Base-by-base conservation (phyloP, 2,888 invertebrate genomes). In the Plagodis pulveraria region DNA sequence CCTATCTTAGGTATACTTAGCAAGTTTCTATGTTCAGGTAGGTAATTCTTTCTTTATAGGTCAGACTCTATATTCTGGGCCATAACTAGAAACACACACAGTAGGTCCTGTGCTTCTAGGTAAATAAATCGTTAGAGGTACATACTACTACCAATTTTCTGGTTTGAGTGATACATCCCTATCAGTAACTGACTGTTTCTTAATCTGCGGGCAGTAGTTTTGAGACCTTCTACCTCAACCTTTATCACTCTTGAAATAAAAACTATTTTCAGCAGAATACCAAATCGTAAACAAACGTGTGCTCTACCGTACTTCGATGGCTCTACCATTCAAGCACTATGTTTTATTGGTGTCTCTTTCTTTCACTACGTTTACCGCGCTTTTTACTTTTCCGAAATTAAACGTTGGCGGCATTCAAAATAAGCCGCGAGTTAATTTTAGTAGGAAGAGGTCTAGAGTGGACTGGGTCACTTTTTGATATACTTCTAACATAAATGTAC, bases 281-380 rank as follows among this genome's bases (percentile, higher is more conserved):
- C 86, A 87, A 89, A 89, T 89, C 86, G 91, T 91, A 91, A 91
- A 91, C 91, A 91, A 91, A 89, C 88, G 86, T 62, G 4, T 22
- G 22, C 22, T 22, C 22, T 22, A 22, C 22, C 4, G 22, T 22
- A 22, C 22, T 22, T 22, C 22, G 22, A 22, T 22, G 22, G 63
- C 59, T 56, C 81, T 81, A 76, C 83, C 84, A 83, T 86, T 84
- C 86, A 87, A 78, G 81, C 78, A 83, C 81, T 81, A 83, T 91
- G 91, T 92, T 91, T 92, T 91, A 91, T 91, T 89, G 89, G 89
- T 87, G 74, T 92, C 91, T 87, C 91, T 91, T 88, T 92, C 91
- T 74, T 84, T 77, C 91, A 22, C 70, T 76, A 81, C 81, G 80
- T 86, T 91, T 91, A 82, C 89, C 91, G 91, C 91, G 91, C 89